Evolutionary conservation across 2,797 vertebrate species (phyloP).

Genomic region (Aselliscus stoliczkanus): DNA sequence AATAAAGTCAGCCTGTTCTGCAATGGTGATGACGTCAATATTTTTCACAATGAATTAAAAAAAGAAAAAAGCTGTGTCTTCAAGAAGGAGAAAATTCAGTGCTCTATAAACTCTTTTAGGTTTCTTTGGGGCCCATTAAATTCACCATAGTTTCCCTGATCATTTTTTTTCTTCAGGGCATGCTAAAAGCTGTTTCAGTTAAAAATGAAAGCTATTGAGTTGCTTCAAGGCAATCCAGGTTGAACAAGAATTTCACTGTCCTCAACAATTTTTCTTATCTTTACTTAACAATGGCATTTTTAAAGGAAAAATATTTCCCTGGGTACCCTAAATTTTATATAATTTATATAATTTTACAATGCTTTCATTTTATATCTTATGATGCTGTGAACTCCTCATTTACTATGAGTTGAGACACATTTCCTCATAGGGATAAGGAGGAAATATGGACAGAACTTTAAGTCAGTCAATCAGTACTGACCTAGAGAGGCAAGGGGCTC

Average conservation of each 20-base stretch:
- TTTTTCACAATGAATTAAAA: neutral
- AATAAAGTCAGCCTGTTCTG: neutral
- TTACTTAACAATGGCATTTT: slow-evolving; percentile 2
- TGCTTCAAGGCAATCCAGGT: slow-evolving; percentile 26
- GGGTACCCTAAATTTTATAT: neutral
- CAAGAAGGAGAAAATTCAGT: neutral
- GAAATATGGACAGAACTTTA: neutral
- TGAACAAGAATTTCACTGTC: slow-evolving; percentile 50
- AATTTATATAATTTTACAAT: neutral
- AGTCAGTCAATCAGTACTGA: neutral
- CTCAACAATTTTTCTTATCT: slow-evolving; percentile 20
- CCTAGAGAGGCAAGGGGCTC: neutral
- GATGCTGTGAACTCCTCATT: neutral
- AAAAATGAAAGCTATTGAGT: slow-evolving; percentile 28
- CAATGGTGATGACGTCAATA: neutral
- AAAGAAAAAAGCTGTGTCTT: neutral
- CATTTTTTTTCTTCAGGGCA: slow-evolving; percentile 20
- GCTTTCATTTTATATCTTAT: neutral
- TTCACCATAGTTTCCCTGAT: neutral
- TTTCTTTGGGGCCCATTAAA: slow-evolving; percentile 66
- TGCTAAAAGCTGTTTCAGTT: slow-evolving; percentile 47
- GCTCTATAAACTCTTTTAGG: neutral
- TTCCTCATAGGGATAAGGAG: neutral
- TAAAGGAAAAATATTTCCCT: neutral
- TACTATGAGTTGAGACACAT: neutral